Percentiles rank a stretch among this genome's conserved stretches.
These are phyloP conservation scores for Eupithecia subumbrata DNA, from an alignment of 2,888 invertebrate species.

Conservation along the genomic window DNA sequence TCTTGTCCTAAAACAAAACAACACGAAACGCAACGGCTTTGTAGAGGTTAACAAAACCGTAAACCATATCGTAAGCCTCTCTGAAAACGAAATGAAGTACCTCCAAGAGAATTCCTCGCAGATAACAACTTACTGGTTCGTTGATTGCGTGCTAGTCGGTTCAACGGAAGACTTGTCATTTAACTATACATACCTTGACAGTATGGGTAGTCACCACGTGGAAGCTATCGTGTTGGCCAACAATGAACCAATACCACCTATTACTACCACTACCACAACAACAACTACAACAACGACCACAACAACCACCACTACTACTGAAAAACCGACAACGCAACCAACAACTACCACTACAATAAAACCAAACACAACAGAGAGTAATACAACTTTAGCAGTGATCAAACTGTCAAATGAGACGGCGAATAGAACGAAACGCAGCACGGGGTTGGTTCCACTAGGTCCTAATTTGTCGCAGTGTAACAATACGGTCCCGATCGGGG, in stretches of 20 bases:
- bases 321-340: conserved; percentile 42
- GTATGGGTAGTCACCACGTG: conserved; percentile 84
- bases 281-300: conserved; percentile 74
- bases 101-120: conserved; percentile 75
- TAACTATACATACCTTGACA: conserved; percentile 85
- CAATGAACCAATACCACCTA: conserved; percentile 84
- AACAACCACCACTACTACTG: conserved; percentile 58
- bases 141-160: conserved; percentile 89
- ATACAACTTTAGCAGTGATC: conserved; percentile 6
- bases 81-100: conserved; percentile 85
- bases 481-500: conserved; percentile 85
- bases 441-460: conserved; percentile 17
- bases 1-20: conserved; percentile 86
- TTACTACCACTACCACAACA: conserved; percentile 76
- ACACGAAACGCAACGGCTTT: conserved; percentile 82
- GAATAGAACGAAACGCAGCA: conserved; percentile 50
- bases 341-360: conserved; percentile 45
- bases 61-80: conserved; percentile 83
- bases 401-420: conserved; percentile 14
- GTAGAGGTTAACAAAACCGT: conserved; percentile 86
- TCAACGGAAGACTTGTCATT: conserved; percentile 85
- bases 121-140: conserved; percentile 90
- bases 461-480: conserved; percentile 62
- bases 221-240: conserved; percentile 89
- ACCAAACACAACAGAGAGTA: conserved; percentile 1